Conservation (phyloP, 2,113 vertebrate genomes). For the Mohoua ochrocephala region DNA sequence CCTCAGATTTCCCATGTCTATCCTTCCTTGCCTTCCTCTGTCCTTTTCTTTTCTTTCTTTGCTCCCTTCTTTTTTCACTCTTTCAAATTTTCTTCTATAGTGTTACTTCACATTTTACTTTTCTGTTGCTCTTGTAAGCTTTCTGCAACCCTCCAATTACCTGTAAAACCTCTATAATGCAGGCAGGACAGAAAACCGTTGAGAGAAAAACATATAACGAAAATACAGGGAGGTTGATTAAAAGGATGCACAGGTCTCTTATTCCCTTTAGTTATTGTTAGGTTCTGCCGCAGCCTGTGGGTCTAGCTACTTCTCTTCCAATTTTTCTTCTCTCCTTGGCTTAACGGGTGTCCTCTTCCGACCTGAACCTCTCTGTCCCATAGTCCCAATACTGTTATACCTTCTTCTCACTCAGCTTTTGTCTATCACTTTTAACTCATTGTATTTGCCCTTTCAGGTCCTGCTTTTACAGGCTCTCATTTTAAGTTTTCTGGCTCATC, state of each 20-base stretch:
- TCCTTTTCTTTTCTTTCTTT: background rate
- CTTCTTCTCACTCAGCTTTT: background rate
- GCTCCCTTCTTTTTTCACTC: background rate
- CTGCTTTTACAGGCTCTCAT: background rate
- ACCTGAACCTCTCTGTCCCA: background rate
- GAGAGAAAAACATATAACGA: background rate
- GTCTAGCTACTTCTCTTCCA: background rate
- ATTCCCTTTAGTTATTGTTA: background rate
- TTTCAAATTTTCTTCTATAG: background rate
- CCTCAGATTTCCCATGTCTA: background rate
- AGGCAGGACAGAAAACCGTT: background rate
- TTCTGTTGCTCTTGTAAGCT: background rate
- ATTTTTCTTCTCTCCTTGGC: background rate
- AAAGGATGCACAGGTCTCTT: background rate
- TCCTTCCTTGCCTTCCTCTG: background rate
- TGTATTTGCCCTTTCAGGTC: background rate
- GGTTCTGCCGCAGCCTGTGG: background rate
- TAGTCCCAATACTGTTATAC: background rate
- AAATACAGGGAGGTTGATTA: background rate
- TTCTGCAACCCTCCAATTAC: background rate
- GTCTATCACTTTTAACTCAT: background rate
- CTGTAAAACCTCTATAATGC: background rate
- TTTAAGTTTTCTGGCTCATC: background rate
- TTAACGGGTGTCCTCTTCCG: background rate
- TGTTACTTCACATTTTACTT: background rate